A percentile compares a stretch with the other conserved stretches of the same genome.
These are phyloP conservation scores for Lycophotia porphyrea DNA, from an alignment of 2,888 invertebrate species.

Conservation along the genomic window DNA sequence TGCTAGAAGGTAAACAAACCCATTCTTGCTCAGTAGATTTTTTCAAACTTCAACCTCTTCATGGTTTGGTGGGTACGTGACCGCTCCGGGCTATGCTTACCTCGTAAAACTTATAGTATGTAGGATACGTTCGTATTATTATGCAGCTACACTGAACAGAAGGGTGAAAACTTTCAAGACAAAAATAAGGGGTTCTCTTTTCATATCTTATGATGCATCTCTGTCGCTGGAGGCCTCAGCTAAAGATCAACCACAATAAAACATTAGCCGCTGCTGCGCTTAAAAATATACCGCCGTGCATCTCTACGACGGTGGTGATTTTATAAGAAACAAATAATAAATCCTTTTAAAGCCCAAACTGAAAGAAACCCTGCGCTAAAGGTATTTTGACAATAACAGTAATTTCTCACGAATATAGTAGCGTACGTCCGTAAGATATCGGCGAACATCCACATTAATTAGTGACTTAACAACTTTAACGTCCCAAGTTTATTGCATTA, in stretches of 20 bases:
- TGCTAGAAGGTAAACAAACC: conserved; percentile 18
- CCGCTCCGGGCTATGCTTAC: conserved; percentile 45
- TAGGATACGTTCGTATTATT: conserved; percentile 47
- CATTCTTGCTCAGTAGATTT: conserved; percentile 21
- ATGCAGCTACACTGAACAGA: conserved; percentile 44
- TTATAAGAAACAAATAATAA: background rate
- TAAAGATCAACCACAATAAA: conserved; percentile 44
- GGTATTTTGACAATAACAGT: conserved; percentile 22
- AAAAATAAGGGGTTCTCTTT: conserved; percentile 52
- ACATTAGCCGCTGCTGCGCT: conserved; percentile 22
- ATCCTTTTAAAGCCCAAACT: background rate
- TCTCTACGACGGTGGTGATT: conserved; percentile 5
- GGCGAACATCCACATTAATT: conserved; percentile 52
- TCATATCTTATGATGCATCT: conserved; percentile 57
- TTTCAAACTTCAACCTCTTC: conserved; percentile 33
- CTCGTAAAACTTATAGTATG: conserved; percentile 51
- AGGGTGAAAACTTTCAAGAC: conserved; percentile 47
- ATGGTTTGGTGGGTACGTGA: conserved; percentile 40
- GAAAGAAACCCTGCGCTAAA: background rate
- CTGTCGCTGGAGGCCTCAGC: conserved; percentile 46
- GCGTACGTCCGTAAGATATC: conserved; percentile 36
- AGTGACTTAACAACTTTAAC: conserved; percentile 44
- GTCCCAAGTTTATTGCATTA: conserved; percentile 54
- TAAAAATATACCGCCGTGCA: conserved; percentile 20
- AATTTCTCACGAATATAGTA: conserved; percentile 18